Percentiles rank a stretch among this genome's conserved stretches.
Evolutionary conservation across 2,888 invertebrate species (phyloP).

Genomic region (Exocentrus adspersus): DNA sequence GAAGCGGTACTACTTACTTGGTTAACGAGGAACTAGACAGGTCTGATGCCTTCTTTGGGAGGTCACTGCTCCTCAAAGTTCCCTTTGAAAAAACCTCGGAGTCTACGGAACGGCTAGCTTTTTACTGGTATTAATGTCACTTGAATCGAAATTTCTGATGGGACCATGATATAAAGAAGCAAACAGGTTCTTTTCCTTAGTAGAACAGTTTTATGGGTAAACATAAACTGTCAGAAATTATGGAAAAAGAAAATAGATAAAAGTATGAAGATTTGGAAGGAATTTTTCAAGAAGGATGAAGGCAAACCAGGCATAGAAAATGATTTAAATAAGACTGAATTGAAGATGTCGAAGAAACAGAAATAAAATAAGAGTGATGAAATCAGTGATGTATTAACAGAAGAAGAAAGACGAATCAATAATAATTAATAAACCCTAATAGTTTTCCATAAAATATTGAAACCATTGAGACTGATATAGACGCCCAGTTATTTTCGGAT

Average conservation of each 20-base stretch:
- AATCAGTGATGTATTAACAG: neutral
- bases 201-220: conserved; percentile 3
- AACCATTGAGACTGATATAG: neutral
- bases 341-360: neutral
- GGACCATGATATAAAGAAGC: too few species aligned
- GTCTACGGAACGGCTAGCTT: too few species aligned
- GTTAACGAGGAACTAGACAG: too few species aligned
- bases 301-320: neutral
- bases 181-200: conserved; percentile 1
- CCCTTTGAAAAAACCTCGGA: too few species aligned
- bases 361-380: neutral
- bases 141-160: too few species aligned
- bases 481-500: neutral
- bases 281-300: neutral
- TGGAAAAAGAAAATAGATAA: neutral
- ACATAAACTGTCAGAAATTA: neutral
- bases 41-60: too few species aligned
- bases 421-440: neutral
- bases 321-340: neutral
- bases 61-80: too few species aligned
- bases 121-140: too few species aligned
- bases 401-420: neutral
- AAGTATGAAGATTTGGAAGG: neutral
- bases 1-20: too few species aligned
- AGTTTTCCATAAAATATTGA: neutral